These are phyloP conservation scores for Acridotheres tristis DNA, from an alignment of 2,797 vertebrate genomes.

Conservation along the genomic window DNA sequence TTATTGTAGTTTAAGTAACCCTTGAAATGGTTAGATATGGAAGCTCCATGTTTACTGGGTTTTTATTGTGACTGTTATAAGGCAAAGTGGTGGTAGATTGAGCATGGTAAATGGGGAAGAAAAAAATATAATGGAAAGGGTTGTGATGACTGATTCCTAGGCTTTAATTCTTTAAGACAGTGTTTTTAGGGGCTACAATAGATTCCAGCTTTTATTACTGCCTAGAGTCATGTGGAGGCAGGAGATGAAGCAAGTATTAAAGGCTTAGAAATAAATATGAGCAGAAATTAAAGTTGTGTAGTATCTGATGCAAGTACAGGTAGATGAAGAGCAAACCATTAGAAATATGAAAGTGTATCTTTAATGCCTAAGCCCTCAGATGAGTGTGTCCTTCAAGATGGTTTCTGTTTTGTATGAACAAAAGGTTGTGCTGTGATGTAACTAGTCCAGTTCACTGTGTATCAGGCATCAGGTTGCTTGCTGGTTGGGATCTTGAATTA, in stretches of 20 bases:
- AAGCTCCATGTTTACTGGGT: background rate
- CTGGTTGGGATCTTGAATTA: background rate
- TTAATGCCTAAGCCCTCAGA: background rate
- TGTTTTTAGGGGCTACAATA: background rate
- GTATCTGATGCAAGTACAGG: background rate
- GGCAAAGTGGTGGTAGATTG: background rate
- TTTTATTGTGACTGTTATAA: background rate
- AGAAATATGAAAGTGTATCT: background rate
- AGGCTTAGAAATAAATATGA: background rate
- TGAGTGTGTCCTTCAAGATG: background rate
- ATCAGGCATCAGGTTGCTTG: slow-evolving; percentile 12
- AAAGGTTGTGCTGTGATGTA: background rate
- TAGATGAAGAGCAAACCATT: background rate
- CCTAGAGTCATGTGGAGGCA: background rate
- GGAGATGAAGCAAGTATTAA: background rate
- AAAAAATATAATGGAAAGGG: background rate
- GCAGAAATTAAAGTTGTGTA: background rate
- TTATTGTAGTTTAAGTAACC: background rate
- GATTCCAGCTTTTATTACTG: background rate
- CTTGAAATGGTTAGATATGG: background rate
- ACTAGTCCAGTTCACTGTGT: background rate
- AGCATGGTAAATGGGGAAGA: background rate
- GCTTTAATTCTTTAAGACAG: background rate
- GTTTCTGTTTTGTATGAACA: background rate
- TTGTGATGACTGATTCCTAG: background rate